Base-by-base conservation (phyloP, 2,888 invertebrate genomes). In the Limenitis arthemis region DNA sequence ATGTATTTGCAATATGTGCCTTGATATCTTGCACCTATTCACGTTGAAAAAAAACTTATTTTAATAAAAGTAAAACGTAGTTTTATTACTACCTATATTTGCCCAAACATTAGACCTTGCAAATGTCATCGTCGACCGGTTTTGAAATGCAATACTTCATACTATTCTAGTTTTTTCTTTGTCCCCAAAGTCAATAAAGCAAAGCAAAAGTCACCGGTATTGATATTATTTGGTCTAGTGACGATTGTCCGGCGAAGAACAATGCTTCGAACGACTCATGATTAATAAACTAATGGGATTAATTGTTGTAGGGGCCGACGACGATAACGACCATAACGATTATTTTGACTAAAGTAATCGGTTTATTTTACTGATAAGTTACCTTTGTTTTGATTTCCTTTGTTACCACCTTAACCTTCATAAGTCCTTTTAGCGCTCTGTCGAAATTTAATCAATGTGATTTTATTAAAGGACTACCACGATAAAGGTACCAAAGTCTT, bases 321-420 rank as follows among this genome's bases (percentile, higher is more conserved):
- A 20, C 20, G 66, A 62, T 63, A 67, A 66, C 64, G 66, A 67
- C 62, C 66, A 53, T 65, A 74, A 70, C 70, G 70, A 68, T 77
- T 85, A 85, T 85, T 83, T 84, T 79, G 83, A 83, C 84, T 83
- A 80, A 77, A 75, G 63, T 75, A 71, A 75, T 75, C 70, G 76
- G 64, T 68, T 77, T 73, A 79, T 80, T 77, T 76, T 68, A 70
- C 66, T 71, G 83, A 84, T 84, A 83, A 84, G 73, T 77, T 68
- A 61, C 59, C 58, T 59, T 63, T 61, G 56, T 61, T 67, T 73
- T 75, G 20, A 20, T 20, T 20, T 20, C 74, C 70, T 77, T 74
- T 76, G 73, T 79, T 79, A 73, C 72, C 64, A 42, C 41, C 71
- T 70, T 69, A 73, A 76, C 73, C 62, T 68, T 66, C 20, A 58